A percentile compares a stretch with the other conserved stretches of the same genome.
Evolutionary conservation across 2,797 vertebrate species (phyloP).

Genomic region (Hapalemur alaotrensis): DNA sequence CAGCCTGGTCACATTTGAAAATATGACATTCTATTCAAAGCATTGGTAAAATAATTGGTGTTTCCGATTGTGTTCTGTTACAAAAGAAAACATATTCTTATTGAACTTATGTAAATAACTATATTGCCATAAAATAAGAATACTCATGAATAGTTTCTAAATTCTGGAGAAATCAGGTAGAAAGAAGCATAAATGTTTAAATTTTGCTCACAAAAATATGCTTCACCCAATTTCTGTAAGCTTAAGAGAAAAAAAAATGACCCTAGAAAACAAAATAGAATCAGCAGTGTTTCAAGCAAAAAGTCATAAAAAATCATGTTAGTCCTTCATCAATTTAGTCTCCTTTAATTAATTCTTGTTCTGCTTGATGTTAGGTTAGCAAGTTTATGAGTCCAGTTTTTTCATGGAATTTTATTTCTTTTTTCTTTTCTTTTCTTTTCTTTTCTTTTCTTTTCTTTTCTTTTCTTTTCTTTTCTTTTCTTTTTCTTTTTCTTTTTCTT

Average conservation of each 20-base stretch:
- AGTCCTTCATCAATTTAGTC: background rate
- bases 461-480: too few relatives aligned
- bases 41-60: background rate
- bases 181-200: background rate
- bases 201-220: background rate
- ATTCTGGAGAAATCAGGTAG: background rate
- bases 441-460: too few relatives aligned
- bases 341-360: background rate
- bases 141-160: background rate
- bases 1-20: background rate
- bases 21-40: background rate
- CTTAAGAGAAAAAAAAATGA: background rate
- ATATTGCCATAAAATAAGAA: background rate
- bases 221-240: background rate
- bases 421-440: too few relatives aligned
- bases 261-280: background rate
- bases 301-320: background rate
- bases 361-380: background rate
- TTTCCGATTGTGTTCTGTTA: background rate
- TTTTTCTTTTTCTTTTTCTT: too few relatives aligned
- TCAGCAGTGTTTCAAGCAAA: background rate
- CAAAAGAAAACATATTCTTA: background rate
- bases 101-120: background rate
- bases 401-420: too few relatives aligned
- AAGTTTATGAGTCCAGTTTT: background rate